Evolutionary conservation across 2,888 invertebrate species (phyloP).

Genomic region (Gisinianus flammeolus): DNA sequence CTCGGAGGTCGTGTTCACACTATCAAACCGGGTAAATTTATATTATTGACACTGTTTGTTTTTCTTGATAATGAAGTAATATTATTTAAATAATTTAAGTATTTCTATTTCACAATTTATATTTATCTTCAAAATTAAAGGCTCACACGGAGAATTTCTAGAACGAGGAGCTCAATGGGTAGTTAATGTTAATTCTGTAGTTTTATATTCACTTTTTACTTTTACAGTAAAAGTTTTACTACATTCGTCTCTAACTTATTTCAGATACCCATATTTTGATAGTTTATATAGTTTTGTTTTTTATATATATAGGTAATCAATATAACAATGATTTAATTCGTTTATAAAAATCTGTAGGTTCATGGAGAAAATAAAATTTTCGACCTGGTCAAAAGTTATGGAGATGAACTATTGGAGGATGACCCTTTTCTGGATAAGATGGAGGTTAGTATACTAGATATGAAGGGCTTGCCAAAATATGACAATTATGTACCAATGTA

Average conservation of each 20-base stretch:
- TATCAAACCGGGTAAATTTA: constrained; percentile 73
- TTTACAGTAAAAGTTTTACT: not conserved
- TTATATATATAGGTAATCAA: not conserved
- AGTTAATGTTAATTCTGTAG: no score
- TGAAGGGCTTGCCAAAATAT: not conserved
- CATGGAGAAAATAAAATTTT: constrained; percentile 24
- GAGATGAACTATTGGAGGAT: constrained; percentile 15
- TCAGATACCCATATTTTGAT: not conserved
- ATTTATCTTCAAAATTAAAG: not conserved
- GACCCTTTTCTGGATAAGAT: constrained; percentile 21
- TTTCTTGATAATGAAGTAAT: not conserved
- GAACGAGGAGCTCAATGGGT: constrained; percentile 39
- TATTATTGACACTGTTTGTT: no score
- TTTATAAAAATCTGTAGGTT: not conserved
- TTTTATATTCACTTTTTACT: no score
- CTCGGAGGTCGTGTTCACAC: constrained; percentile 83
- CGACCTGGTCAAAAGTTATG: not conserved
- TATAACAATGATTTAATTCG: not conserved
- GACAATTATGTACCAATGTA: not conserved
- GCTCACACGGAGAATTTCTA: not conserved
- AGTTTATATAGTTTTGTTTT: not conserved
- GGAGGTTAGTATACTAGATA: constrained; percentile 13
- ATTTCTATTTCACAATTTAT: not conserved
- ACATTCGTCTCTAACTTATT: not conserved
- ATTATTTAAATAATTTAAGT: not conserved